phyloP scores from a whole-genome alignment of 2,888 invertebrate genomes.

The Drosophila nigricruria region DNA sequence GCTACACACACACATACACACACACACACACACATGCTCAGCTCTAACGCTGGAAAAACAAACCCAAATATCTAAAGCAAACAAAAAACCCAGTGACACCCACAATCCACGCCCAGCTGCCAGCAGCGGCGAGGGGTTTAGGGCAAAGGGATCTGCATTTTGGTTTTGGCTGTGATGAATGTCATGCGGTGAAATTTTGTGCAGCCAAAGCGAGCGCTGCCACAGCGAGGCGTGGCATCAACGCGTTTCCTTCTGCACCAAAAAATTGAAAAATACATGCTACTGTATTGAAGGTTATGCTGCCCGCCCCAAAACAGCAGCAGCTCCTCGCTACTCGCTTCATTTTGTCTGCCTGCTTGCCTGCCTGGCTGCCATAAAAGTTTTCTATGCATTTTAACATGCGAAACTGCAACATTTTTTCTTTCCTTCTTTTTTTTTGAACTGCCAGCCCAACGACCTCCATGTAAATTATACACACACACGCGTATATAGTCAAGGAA shows the following conservation, averaged over 20 bases:
- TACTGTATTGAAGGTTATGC: conserved; percentile 77
- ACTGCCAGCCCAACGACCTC: conserved; percentile 73
- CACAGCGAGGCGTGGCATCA: conserved; percentile 48
- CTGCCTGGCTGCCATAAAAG: conserved; percentile 40
- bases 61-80: conserved; percentile 73
- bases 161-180: conserved; percentile 70
- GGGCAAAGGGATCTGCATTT: conserved; percentile 21
- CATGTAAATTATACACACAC: conserved; percentile 60
- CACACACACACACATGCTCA: conserved; percentile 9
- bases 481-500: conserved; percentile 1
- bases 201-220: conserved; percentile 38
- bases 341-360: not conserved
- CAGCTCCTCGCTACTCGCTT: not conserved
- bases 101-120: conserved; percentile 11
- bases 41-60: conserved; percentile 55
- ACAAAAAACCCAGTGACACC: conserved; percentile 57
- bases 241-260: conserved; percentile 33
- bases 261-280: conserved; percentile 77
- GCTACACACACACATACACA: conserved; percentile 47
- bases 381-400: conserved; percentile 48
- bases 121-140: conserved; percentile 6
- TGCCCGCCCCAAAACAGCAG: not conserved
- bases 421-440: not conserved
- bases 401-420: conserved; percentile 42
- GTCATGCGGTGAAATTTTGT: conserved; percentile 80